Evolutionary conservation across 2,888 invertebrate species (phyloP), one percentile per base, ranked within the genome.

Genomic region (Baronia brevicornis): DNA sequence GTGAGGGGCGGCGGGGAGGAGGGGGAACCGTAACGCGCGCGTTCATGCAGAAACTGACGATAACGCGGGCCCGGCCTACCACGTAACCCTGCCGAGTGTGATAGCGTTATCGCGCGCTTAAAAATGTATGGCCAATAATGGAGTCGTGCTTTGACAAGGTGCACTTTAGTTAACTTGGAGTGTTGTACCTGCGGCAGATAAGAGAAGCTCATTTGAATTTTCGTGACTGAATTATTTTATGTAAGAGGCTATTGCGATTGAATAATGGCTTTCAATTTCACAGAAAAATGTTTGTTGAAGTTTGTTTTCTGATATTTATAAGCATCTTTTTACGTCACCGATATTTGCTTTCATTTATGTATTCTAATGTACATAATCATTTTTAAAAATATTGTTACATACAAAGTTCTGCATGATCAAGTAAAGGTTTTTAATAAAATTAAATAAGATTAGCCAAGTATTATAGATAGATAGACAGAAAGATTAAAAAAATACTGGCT

Each of bases 11-110:
- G 40, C 34, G 40, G 39, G 42, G 46, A 41, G 36, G 41, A 43
- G 52, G 64, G 59, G 57, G 51, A 48, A 49, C 64, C 66, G 78
- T 80, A 75, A 75, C 79, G 77, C 54, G 63, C 57, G 84, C 84
- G 84, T 84, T 79, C 82, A 84, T 74, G 82, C 66, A 67, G 80
- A 84, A 84, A 78, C 70, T 74, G 79, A 75, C 78, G 85, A 84
- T 84, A 84, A 84, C 82, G 53, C 50, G 51, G 60, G 62, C 55
- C 68, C 72, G 64, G 79, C 79, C 82, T 80, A 80, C 79, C 71
- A 77, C 75, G 80, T 77, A 79, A 78, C 80, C 79, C 73, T 59
- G 66, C 56, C 48, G 45, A 52, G 51, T 45, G 44, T 51, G 71
- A 74, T 75, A 74, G 59, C 62, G 62, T 61, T 74, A 78, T 71